Evolutionary conservation across 2,113 vertebrate species (phyloP).

Genomic region (Oplegnathus fasciatus): DNA sequence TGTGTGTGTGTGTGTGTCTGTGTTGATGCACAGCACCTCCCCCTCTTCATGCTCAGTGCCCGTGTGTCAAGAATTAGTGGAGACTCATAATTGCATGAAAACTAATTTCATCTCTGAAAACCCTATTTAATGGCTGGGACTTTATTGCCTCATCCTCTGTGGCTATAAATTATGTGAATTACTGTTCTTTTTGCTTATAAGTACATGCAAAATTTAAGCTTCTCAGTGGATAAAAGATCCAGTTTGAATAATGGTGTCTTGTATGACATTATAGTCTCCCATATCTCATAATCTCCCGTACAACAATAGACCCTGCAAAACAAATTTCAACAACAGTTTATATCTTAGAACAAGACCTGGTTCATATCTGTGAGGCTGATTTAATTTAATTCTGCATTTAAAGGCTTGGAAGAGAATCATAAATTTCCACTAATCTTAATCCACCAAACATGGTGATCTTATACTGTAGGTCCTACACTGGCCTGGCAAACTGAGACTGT

Average conservation of each 20-base stretch:
- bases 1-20: constrained; percentile 11
- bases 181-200: constrained; percentile 69
- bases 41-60: constrained; percentile 63
- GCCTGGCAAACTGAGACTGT: background rate
- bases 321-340: constrained; percentile 27
- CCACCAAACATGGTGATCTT: background rate
- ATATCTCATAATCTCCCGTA: constrained; percentile 11
- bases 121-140: constrained; percentile 75
- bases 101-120: constrained; percentile 83
- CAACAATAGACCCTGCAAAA: constrained; percentile 37
- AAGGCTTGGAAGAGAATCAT: constrained; percentile 10
- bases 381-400: constrained; percentile 16
- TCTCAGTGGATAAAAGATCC: constrained; percentile 70
- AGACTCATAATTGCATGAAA: constrained; percentile 80
- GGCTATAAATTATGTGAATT: constrained; percentile 77
- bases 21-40: constrained; percentile 34
- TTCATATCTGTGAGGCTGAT: constrained; percentile 14
- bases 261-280: constrained; percentile 47
- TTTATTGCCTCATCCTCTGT: constrained; percentile 76
- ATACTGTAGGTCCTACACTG: background rate
- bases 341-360: background rate
- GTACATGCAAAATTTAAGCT: constrained; percentile 69
- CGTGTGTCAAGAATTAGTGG: constrained; percentile 77
- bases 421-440: constrained; percentile 2
- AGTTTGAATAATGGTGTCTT: constrained; percentile 67